Conservation (phyloP, 2,113 vertebrate species). For the Nannobrachium achirus region DNA sequence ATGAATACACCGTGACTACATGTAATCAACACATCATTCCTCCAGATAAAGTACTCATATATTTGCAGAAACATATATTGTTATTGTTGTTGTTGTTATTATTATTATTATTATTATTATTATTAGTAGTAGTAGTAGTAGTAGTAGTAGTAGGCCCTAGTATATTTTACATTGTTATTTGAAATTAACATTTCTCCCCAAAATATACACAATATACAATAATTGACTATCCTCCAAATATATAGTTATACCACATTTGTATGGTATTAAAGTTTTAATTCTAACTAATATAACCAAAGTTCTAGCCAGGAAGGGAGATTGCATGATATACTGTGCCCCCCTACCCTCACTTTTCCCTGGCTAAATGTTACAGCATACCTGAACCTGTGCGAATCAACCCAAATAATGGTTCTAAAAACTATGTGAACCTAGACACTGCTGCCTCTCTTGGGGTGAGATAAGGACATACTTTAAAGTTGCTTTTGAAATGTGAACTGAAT, state of each 20-base stretch:
- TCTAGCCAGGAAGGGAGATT: slow-evolving; percentile 1
- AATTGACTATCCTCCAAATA: slow-evolving; percentile 1
- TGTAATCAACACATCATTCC: too few species aligned
- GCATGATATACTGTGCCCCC: slow-evolving; percentile 14
- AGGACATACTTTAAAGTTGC: too few species aligned
- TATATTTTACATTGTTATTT: slow-evolving; percentile 36
- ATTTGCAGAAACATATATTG: neutral
- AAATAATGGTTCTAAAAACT: neutral
- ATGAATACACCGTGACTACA: too few species aligned
- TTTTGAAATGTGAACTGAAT: neutral
- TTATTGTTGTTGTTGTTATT: too few species aligned
- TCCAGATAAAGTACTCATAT: neutral
- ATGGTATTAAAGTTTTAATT: too few species aligned
- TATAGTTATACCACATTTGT: neutral
- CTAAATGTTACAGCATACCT: too few species aligned
- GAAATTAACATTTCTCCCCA: slow-evolving; percentile 2
- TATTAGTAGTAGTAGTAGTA: too few species aligned
- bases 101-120: too few species aligned
- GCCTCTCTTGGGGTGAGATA: slow-evolving; percentile 9
- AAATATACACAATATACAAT: slow-evolving; percentile 25
- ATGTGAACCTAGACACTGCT: slow-evolving; percentile 2
- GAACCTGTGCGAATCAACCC: neutral
- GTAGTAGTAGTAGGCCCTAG: neutral
- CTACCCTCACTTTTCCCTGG: neutral
- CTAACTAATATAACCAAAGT: too few species aligned